Conservation (phyloP, 35 echinoderm and acorn worm genomes). For the Apostichopus californicus region DNA sequence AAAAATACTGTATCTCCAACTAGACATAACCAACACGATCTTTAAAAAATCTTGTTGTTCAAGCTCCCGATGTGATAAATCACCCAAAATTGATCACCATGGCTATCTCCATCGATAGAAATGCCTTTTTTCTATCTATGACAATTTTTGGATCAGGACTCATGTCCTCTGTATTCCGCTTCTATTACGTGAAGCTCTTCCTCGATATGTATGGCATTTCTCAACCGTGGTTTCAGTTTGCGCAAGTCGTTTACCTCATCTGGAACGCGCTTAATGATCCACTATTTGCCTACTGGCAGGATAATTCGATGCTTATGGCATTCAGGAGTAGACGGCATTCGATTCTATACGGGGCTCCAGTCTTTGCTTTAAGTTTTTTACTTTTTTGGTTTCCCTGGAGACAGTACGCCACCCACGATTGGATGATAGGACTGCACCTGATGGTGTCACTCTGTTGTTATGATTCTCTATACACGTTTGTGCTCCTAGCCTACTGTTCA, state of each 20-base stretch:
- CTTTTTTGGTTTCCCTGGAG: slow-evolving; percentile 98
- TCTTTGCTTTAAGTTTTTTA: slow-evolving; percentile 74
- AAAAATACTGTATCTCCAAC: no score
- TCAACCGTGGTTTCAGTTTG: slow-evolving; percentile 70
- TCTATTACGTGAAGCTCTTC: slow-evolving; percentile 91
- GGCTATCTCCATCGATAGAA: slow-evolving; percentile 49
- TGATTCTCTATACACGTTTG: slow-evolving; percentile 90
- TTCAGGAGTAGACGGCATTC: slow-evolving; percentile 65
- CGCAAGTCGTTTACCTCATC: slow-evolving; percentile 69
- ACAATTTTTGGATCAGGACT: slow-evolving; percentile 66
- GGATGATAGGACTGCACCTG: slow-evolving; percentile 80
- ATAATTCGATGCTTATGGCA: slow-evolving; percentile 65
- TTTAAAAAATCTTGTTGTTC: no score
- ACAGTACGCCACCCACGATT: slow-evolving; percentile 64
- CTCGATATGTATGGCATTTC: slow-evolving; percentile 65
- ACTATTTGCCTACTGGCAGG: slow-evolving; percentile 84
- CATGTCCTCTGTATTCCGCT: slow-evolving; percentile 71
- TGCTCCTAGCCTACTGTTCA: slow-evolving; percentile 84
- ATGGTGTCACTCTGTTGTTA: slow-evolving; percentile 81
- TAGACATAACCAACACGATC: no score
- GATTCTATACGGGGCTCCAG: slow-evolving; percentile 80
- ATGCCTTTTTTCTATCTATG: slow-evolving; percentile 62
- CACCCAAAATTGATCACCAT: neutral
- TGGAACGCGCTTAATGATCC: slow-evolving; percentile 93
- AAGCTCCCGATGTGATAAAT: no score